Evolutionary conservation across 2,797 vertebrate species (phyloP).

Genomic region (Microcaecilia unicolor): DNA sequence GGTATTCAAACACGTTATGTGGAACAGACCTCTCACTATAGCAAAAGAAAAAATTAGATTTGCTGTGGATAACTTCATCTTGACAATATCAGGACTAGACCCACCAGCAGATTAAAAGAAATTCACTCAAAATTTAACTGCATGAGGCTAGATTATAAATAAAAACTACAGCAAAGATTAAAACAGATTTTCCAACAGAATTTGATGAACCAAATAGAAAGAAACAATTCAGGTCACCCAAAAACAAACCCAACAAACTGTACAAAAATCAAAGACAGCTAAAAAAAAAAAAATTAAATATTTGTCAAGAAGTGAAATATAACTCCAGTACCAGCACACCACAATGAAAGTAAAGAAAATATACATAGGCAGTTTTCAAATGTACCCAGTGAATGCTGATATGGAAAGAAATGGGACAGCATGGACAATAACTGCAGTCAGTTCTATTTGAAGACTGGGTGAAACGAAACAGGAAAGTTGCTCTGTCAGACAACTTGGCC

Average conservation of each 20-base stretch:
- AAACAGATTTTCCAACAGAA: conserved; percentile 50
- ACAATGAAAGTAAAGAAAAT: too few relatives aligned
- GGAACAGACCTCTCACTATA: conserved; percentile 45
- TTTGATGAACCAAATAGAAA: conserved; percentile 33
- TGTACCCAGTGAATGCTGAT: conserved; percentile 39
- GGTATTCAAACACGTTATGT: conserved; percentile 46
- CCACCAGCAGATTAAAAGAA: conserved; percentile 38
- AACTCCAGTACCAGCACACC: too few relatives aligned
- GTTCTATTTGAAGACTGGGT: conserved; percentile 57
- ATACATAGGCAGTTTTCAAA: conserved; percentile 45
- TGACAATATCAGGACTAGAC: conserved; percentile 36
- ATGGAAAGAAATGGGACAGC: conserved; percentile 38
- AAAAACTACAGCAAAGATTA: conserved; percentile 51
- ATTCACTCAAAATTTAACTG: conserved; percentile 44
- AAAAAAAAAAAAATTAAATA: conserved; percentile 36
- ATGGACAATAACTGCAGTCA: conserved; percentile 32
- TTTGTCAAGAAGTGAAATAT: too few relatives aligned
- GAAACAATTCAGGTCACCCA: conserved; percentile 45
- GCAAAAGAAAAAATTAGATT: conserved; percentile 23
- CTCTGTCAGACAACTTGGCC: too few relatives aligned
- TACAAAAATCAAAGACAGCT: too few relatives aligned
- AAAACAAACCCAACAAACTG: conserved; percentile 36
- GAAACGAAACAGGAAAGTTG: conserved; percentile 25
- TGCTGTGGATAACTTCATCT: conserved; percentile 38
- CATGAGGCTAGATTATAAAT: conserved; percentile 55